Conservation (phyloP, 2,113 vertebrate genomes). For the Saimiri boliviensis region DNA sequence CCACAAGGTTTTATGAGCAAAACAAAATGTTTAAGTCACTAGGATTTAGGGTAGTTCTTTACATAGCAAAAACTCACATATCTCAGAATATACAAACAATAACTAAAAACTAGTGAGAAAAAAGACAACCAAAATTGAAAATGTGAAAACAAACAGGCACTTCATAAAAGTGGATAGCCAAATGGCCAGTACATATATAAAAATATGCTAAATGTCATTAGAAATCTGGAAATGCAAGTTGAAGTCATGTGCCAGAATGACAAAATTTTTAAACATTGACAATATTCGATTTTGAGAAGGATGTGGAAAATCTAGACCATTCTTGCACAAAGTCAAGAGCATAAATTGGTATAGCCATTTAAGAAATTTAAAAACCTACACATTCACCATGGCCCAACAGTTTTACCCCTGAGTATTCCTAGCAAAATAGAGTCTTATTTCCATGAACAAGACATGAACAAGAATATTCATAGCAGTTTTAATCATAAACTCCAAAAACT, state of each 20-base stretch:
- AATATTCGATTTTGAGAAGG: neutral
- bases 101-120: neutral
- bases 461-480: neutral
- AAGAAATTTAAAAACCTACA: neutral
- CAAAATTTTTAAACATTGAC: neutral
- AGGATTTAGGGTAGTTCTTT: neutral
- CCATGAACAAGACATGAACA: neutral
- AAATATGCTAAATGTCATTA: neutral
- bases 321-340: neutral
- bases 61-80: neutral
- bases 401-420: neutral
- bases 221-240: neutral
- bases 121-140: neutral
- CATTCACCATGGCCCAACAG: too few species aligned
- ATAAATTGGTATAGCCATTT: neutral
- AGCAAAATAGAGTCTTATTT: neutral
- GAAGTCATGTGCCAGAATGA: neutral
- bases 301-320: neutral
- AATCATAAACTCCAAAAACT: neutral
- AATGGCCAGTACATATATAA: neutral
- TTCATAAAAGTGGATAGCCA: neutral
- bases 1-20: neutral
- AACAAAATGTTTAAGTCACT: neutral
- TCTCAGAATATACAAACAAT: neutral
- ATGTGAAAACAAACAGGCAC: neutral